phyloP scores from a whole-genome alignment of 2,113 vertebrate species.

The Gorsachius goisagi region DNA sequence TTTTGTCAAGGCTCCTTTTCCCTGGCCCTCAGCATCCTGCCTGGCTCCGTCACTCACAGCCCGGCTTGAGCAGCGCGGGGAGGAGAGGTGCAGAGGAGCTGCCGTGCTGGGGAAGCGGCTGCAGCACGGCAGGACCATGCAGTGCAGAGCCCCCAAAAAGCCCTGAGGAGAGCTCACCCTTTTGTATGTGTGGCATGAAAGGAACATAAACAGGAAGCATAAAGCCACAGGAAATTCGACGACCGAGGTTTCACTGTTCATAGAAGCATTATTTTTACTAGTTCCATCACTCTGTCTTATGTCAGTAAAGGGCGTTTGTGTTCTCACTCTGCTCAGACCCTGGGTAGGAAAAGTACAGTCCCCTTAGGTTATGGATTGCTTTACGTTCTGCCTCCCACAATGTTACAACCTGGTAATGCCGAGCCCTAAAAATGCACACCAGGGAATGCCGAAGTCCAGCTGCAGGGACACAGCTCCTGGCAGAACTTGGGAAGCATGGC shows the following conservation, averaged over 20 bases:
- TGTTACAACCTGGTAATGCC: neutral
- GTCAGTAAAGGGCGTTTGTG: neutral
- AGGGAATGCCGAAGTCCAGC: neutral
- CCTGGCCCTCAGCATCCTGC: neutral
- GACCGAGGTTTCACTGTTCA: constrained; percentile 1
- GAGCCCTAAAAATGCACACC: neutral
- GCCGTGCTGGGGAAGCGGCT: rapidly evolving
- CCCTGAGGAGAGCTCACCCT: neutral
- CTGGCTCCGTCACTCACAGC: rapidly evolving
- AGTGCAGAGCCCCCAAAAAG: neutral
- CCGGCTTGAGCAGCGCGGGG: rapidly evolving
- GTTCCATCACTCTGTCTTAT: neutral
- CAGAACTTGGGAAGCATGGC: neutral
- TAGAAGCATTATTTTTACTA: neutral
- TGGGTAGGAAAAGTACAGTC: neutral
- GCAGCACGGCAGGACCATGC: neutral
- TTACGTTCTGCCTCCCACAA: rapidly evolving
- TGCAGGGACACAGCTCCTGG: neutral
- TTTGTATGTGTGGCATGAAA: neutral
- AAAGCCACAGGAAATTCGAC: constrained; percentile 46
- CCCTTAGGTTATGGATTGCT: neutral
- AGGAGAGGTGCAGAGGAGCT: neutral
- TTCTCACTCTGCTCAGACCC: neutral
- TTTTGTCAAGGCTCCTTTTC: neutral
- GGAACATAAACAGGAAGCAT: constrained; percentile 50